Evolutionary conservation across 2,113 vertebrate genomes (phyloP).

Genomic region (Rhipidura dahli): DNA sequence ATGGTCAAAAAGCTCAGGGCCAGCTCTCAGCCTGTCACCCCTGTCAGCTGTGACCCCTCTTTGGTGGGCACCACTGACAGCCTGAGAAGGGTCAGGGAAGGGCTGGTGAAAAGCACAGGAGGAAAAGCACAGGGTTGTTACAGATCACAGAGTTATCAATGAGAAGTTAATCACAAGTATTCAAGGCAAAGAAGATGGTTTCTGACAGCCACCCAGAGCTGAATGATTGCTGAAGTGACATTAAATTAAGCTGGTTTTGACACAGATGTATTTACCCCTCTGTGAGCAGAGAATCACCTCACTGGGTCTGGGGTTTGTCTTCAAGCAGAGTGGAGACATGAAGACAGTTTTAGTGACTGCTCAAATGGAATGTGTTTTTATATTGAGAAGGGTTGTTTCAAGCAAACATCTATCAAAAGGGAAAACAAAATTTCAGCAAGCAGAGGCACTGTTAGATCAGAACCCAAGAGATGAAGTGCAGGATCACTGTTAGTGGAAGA

Average conservation of each 20-base stretch:
- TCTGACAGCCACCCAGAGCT: background rate
- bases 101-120: background rate
- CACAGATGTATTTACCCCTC: slow-evolving; percentile 10
- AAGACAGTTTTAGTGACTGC: slow-evolving; percentile 31
- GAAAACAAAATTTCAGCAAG: slow-evolving; percentile 1
- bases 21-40: background rate
- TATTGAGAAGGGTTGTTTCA: slow-evolving; percentile 24
- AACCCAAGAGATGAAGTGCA: background rate
- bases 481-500: background rate
- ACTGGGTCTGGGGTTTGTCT: background rate
- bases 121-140: background rate
- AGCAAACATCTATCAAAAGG: slow-evolving; percentile 44
- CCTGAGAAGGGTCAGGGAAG: background rate
- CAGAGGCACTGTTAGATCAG: background rate
- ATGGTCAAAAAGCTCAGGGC: background rate
- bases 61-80: background rate
- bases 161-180: background rate
- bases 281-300: slow-evolving; percentile 1
- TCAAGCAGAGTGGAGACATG: background rate
- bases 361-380: slow-evolving; percentile 33
- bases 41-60: background rate
- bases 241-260: slow-evolving; percentile 1
- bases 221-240: background rate
- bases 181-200: background rate
- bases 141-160: background rate